Evolutionary conservation across 1,140 invertebrate genomes (phyloP).

Genomic region (Aphelenchoides besseyi): DNA sequence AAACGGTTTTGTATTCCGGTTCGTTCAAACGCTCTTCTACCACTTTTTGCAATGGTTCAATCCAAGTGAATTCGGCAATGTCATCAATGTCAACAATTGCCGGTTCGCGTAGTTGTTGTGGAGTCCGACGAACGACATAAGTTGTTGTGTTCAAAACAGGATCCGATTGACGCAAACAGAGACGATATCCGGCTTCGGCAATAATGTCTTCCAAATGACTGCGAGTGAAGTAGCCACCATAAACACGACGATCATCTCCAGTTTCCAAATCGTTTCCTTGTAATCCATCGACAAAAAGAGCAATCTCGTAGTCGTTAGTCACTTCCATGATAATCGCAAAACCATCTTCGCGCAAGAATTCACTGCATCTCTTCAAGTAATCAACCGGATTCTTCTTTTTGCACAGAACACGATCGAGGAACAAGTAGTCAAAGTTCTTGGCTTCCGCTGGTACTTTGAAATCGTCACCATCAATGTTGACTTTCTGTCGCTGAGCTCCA

Average conservation of each 20-base stretch:
- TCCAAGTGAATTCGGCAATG: constrained; percentile 70
- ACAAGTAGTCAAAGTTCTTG: constrained; percentile 58
- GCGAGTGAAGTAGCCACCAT: constrained; percentile 59
- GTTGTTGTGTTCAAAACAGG: constrained; percentile 44
- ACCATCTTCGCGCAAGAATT: constrained; percentile 72
- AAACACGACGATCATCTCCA: constrained; percentile 30
- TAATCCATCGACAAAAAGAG: constrained; percentile 66
- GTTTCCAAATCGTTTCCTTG: constrained; percentile 68
- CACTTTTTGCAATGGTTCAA: constrained; percentile 68
- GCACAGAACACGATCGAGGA: constrained; percentile 58
- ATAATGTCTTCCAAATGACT: constrained; percentile 63
- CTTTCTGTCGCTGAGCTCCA: constrained; percentile 54
- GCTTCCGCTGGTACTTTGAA: constrained; percentile 45
- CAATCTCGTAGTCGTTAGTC: constrained; percentile 57
- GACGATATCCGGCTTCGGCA: constrained; percentile 62
- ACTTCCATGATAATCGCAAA: constrained; percentile 69
- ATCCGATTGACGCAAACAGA: constrained; percentile 55
- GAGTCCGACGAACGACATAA: constrained; percentile 54
- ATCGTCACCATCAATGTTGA: constrained; percentile 55
- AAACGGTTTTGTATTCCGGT: constrained; percentile 66
- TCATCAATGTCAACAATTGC: constrained; percentile 63
- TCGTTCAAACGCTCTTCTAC: constrained; percentile 70
- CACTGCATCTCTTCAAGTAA: constrained; percentile 64
- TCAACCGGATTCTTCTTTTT: constrained; percentile 61
- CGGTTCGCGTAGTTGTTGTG: constrained; percentile 49